Base-by-base conservation (phyloP, 2,113 vertebrate genomes). In the Microcebus tavaratra region DNA sequence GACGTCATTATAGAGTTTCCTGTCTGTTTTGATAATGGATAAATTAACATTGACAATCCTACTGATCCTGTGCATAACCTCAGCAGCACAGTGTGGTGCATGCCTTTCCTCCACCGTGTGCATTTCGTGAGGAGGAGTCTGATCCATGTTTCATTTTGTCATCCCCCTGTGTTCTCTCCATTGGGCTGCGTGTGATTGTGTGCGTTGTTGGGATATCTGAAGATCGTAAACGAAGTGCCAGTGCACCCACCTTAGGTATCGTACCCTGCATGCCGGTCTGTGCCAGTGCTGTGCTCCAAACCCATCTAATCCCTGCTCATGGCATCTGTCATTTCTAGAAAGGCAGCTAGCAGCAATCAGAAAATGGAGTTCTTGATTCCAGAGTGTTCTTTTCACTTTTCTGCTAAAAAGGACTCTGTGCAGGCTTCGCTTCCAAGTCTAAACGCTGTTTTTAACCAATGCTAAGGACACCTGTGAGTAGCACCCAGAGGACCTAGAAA, bases 141-240 rank as follows among this genome's bases (percentile, higher is more conserved):
- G 97, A 98, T 87, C 70, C 98, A 96, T 98, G 98, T 99, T 99
- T 98, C 98, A 98, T 99, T 98, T 98, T 99, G 98, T 99, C 98
- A 96, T 98, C 98, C 98, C 98, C 97, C 96, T 98, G 98, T 97
- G 98, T 98, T 98, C 98, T 99, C 98, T 98, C 98, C 97, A 20
- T 97, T 98, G 98, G 98, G 98, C 99, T 98, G 98, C 98, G 97
- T 99, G 99, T 99, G 98, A 98, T 98, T 98, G 96, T 98, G 98
- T 98, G 98, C 98, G 7, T 98, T 99, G 98, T 99, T 98, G 98
- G 98, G 98, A 99, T 98, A 96, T 98, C 98, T 99, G 99, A 99
- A 99, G 99, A 99, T 98, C 99, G 99, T 99, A 99, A 98, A 98
- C 99, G 99, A 99, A 99, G 99, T 99, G 99, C 99, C 78, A 99